phyloP scores from a whole-genome alignment of 2,888 invertebrate genomes.

The Strigamia crassipes region DNA sequence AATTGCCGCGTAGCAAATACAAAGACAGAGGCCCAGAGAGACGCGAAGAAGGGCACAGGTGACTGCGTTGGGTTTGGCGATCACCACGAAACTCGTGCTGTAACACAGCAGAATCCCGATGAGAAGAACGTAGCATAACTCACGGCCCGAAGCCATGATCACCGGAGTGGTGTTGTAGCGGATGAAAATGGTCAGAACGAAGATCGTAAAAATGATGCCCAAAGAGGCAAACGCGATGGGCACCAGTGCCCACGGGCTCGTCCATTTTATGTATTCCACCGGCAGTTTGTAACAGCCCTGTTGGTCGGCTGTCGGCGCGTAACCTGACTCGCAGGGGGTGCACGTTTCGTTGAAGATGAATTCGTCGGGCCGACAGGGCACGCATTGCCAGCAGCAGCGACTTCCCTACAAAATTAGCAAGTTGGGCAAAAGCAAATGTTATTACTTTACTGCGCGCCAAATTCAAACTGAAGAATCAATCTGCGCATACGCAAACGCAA shows the following conservation, averaged over 20 bases:
- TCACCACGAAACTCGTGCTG: conserved; percentile 71
- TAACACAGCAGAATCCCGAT: conserved; percentile 73
- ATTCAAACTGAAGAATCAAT: too few relatives aligned
- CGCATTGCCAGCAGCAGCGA: conserved; percentile 74
- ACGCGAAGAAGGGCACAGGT: conserved; percentile 69
- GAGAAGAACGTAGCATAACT: conserved; percentile 76
- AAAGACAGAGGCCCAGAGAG: conserved; percentile 73
- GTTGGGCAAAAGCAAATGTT: not conserved
- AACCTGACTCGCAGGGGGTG: conserved; percentile 65
- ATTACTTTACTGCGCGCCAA: too few relatives aligned
- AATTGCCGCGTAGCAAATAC: conserved; percentile 75
- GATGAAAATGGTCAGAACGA: conserved; percentile 70
- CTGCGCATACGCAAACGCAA: too few relatives aligned
- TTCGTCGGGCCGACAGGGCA: conserved; percentile 68
- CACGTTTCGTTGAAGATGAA: conserved; percentile 68
- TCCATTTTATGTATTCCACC: conserved; percentile 67
- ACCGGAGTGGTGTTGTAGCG: conserved; percentile 69
- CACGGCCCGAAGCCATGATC: conserved; percentile 77
- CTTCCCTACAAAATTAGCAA: conserved; percentile 44
- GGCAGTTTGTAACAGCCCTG: conserved; percentile 65
- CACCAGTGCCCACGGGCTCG: conserved; percentile 70
- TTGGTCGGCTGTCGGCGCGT: conserved; percentile 63
- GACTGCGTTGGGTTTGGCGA: conserved; percentile 69
- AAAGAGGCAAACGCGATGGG: conserved; percentile 67
- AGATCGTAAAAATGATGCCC: conserved; percentile 67